A percentile compares a stretch with the other conserved stretches of the same genome.
Evolutionary conservation across 2,888 invertebrate genomes (phyloP).

Genomic region (Agonum fuliginosum): DNA sequence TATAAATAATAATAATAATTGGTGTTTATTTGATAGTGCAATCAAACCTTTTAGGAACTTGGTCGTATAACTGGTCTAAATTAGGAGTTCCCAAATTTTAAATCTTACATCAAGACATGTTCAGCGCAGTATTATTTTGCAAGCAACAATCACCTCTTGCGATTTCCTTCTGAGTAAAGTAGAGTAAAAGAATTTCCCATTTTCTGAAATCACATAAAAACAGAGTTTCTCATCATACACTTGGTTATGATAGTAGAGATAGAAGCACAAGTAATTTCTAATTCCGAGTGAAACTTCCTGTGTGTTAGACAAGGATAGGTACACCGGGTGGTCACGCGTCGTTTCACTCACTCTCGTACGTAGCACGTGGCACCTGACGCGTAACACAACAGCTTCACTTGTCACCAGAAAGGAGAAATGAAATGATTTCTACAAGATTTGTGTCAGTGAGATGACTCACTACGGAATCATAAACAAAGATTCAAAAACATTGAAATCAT

Average conservation of each 20-base stretch:
- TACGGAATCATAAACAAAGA: too few species aligned
- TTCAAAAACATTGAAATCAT: too few species aligned
- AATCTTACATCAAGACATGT: too few species aligned
- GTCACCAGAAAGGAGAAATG: constrained; percentile 38
- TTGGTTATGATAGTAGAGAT: constrained; percentile 14
- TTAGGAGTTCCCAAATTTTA: too few species aligned
- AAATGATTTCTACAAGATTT: constrained; percentile 10
- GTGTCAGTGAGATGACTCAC: too few species aligned
- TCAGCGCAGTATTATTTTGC: too few species aligned
- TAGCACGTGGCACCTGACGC: constrained; percentile 38
- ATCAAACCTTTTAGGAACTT: too few species aligned
- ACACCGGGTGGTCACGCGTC: constrained; percentile 31
- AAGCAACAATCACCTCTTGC: too few species aligned
- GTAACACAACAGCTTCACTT: constrained; percentile 34
- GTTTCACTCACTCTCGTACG: constrained; percentile 52
- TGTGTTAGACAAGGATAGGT: constrained; percentile 16
- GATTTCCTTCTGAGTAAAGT: constrained; percentile 14
- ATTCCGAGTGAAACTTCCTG: constrained; percentile 40
- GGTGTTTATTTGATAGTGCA: too few species aligned
- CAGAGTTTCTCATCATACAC: constrained; percentile 12
- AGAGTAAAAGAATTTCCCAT: constrained; percentile 33
- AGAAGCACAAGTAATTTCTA: constrained; percentile 32
- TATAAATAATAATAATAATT: too few species aligned
- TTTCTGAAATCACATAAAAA: constrained; percentile 11
- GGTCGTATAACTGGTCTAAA: too few species aligned